phyloP scores from a whole-genome alignment of 2,888 invertebrate genomes.

The Lepidocyrtoides sp. region DNA sequence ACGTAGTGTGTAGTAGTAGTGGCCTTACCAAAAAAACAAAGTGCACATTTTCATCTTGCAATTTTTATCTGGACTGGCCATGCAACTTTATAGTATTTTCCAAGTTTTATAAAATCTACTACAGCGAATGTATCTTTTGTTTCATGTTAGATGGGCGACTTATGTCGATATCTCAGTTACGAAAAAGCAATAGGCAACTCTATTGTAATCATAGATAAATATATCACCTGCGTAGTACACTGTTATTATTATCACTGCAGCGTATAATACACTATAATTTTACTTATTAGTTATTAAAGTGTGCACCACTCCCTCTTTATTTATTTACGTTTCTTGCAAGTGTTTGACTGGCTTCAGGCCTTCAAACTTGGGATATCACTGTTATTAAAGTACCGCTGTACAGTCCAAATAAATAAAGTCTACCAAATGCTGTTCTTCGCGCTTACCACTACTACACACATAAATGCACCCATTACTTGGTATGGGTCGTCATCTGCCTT shows the following conservation, averaged over 20 bases:
- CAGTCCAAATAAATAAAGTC: background rate
- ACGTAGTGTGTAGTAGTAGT: background rate
- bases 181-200: too few species aligned
- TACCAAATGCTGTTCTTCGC: too few species aligned
- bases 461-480: background rate
- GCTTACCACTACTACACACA: background rate
- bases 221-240: constrained; percentile 22
- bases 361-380: too few species aligned
- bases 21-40: background rate
- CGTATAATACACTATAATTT: background rate
- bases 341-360: background rate
- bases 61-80: constrained; percentile 61
- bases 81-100: constrained; percentile 33
- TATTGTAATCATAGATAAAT: constrained; percentile 20
- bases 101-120: too few species aligned
- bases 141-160: background rate
- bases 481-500: background rate
- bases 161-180: too few species aligned
- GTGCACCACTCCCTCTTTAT: background rate
- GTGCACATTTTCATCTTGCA: constrained; percentile 61
- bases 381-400: background rate
- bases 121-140: background rate
- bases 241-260: background rate
- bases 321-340: background rate
- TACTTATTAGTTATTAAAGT: background rate